Evolutionary conservation across 2,888 invertebrate genomes (phyloP).

Genomic region (Tanypteryx hageni): DNA sequence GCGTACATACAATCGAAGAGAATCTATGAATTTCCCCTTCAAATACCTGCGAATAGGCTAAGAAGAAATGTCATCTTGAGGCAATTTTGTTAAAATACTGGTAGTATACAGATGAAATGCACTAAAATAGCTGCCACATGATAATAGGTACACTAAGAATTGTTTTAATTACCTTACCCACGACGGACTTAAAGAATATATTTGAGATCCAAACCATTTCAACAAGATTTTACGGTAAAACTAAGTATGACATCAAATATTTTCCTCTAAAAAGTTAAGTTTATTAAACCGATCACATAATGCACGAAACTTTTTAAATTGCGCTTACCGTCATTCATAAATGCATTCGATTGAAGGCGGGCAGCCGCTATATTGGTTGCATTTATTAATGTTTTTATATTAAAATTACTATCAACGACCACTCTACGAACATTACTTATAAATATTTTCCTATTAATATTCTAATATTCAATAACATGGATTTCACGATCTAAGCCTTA

Average conservation of each 20-base stretch:
- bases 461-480: no score
- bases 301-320: no score
- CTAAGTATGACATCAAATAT: background rate
- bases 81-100: conserved; percentile 38
- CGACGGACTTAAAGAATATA: background rate
- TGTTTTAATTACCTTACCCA: background rate
- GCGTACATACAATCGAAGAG: conserved; percentile 85
- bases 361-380: no score
- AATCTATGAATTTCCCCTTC: conserved; percentile 84
- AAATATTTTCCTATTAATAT: no score
- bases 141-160: background rate
- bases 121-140: background rate
- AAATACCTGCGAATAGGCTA: conserved; percentile 77
- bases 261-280: no score
- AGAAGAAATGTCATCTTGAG: conserved; percentile 65
- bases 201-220: conserved; percentile 35
- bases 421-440: no score
- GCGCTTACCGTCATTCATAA: no score
- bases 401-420: no score
- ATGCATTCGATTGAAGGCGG: no score
- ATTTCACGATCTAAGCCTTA: no score
- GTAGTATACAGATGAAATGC: conserved; percentile 68
- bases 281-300: no score
- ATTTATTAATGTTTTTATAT: no score
- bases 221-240: background rate